phyloP scores from a whole-genome alignment of 2,797 vertebrate species.

The Crenuchus spilurus region DNA sequence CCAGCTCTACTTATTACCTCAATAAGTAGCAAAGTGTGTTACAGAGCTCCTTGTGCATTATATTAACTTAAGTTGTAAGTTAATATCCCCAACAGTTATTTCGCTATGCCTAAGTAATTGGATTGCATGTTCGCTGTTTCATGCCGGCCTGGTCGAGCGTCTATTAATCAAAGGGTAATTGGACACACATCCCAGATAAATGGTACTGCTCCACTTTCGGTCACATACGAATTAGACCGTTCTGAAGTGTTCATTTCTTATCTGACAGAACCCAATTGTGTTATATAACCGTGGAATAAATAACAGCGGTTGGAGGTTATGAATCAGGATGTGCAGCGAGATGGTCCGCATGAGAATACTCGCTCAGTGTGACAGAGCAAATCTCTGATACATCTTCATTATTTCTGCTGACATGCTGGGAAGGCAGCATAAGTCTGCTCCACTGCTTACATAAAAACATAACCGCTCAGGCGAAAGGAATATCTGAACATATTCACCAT shows the following conservation, averaged over 20 bases:
- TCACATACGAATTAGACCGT: conserved; percentile 74
- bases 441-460: neutral
- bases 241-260: conserved; percentile 72
- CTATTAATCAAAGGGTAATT: conserved; percentile 80
- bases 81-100: conserved; percentile 52
- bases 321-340: conserved; percentile 22
- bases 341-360: neutral
- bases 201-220: conserved; percentile 69
- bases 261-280: conserved; percentile 60
- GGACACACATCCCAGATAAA: conserved; percentile 74
- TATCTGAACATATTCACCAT: neutral
- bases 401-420: conserved; percentile 43
- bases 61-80: conserved; percentile 49
- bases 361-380: neutral
- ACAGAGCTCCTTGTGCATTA: neutral
- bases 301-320: conserved; percentile 39
- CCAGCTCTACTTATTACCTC: conserved; percentile 10
- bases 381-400: conserved; percentile 48
- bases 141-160: conserved; percentile 65
- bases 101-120: conserved; percentile 64
- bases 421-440: conserved; percentile 2
- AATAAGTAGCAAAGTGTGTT: conserved; percentile 42
- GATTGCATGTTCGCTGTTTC: conserved; percentile 66
- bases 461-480: neutral
- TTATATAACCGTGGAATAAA: conserved; percentile 34